Base-by-base conservation (phyloP, 2,888 invertebrate genomes). In the Andrena haemorrhoa region DNA sequence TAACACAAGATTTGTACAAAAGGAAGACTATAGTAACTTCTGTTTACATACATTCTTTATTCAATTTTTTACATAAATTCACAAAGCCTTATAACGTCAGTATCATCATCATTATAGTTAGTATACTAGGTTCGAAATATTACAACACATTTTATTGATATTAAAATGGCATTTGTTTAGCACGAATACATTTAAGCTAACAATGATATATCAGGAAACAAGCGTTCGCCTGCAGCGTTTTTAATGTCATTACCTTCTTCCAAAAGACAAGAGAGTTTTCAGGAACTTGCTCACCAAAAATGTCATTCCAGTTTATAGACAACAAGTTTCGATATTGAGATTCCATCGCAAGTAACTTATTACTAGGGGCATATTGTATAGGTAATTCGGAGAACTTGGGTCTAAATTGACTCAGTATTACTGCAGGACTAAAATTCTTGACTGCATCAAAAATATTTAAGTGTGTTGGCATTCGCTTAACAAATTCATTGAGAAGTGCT, bases 401-500 rank as follows among this genome's bases (percentile, higher is more conserved):
- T 49, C 49, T 49, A 12, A 49, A n/a, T 49, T 49, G 49, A n/a
- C n/a, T 49, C n/a, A n/a, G n/a, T n/a, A 49, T 49, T 49, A 49
- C 49, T n/a, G n/a, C n/a, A 49, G 49, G 49, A 49, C 49, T 49
- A 49, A 49, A n/a, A 49, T 49, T 12, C 6, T 49, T 49, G 5
- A 49, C 49, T 4, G 49, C n/a, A n/a, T 49, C 6, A 12, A 49
- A 49, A 12, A 49, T n/a, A 49, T 49, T 49, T 6, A 49, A 49
- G n/a, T 49, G 49, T n/a, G 49, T 49, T 49, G 49, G 49, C 49
- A 49, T 49, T 49, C 49, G n/a, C 49, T 49, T 49, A 49, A 49
- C n/a, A 6, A 49, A 49, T 49, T 49, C 49, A 49, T 49, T 49
- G 12, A 49, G 16, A 49, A 49, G n/a, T n/a, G 2, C 49, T n/a